Evolutionary conservation across 1,140 invertebrate genomes (phyloP).

Genomic region (Achroia grisella): DNA sequence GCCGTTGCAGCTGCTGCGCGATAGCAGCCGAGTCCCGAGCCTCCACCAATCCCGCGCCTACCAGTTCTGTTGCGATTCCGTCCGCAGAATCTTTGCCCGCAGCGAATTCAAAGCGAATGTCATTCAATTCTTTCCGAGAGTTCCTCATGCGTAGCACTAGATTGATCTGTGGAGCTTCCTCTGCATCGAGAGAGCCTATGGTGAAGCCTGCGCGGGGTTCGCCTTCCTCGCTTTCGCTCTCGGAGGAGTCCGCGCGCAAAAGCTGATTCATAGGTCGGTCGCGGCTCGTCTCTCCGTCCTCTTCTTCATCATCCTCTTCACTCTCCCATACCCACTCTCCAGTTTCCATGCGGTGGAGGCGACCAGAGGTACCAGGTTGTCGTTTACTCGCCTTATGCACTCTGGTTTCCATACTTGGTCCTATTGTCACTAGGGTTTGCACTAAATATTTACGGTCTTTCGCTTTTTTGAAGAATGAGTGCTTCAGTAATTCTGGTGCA

Average conservation of each 20-base stretch:
- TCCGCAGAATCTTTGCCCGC: constrained; percentile 97
- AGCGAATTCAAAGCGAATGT: constrained; percentile 98
- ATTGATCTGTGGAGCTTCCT: constrained; percentile 47
- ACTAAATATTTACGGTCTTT: constrained; percentile 97
- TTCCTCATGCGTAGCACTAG: constrained; percentile 77
- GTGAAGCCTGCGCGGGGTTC: constrained; percentile 43
- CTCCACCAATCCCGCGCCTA: constrained; percentile 95
- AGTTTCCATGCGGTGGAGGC: constrained; percentile 94
- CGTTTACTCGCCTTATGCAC: constrained; percentile 91
- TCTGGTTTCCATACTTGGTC: constrained; percentile 89
- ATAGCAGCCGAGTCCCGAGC: constrained; percentile 92
- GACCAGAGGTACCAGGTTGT: constrained; percentile 92
- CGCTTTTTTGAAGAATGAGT: constrained; percentile 99
- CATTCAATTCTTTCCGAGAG: constrained; percentile 93
- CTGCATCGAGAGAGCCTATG: constrained; percentile 43
- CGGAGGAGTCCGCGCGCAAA: constrained; percentile 74
- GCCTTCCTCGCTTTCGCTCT: constrained; percentile 66
- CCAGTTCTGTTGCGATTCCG: constrained; percentile 95
- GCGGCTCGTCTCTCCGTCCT: constrained; percentile 48
- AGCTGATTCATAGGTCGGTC: constrained; percentile 75
- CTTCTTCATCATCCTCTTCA: constrained; percentile 75
- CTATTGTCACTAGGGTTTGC: constrained; percentile 90
- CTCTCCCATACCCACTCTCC: constrained; percentile 99
- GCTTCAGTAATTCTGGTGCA: constrained; percentile 97
- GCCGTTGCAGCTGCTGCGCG: constrained; percentile 92